A percentile compares a stretch with the other conserved stretches of the same genome.
phyloP scores from a whole-genome alignment of 2,888 invertebrate genomes.

The Phaonia tiefii region DNA sequence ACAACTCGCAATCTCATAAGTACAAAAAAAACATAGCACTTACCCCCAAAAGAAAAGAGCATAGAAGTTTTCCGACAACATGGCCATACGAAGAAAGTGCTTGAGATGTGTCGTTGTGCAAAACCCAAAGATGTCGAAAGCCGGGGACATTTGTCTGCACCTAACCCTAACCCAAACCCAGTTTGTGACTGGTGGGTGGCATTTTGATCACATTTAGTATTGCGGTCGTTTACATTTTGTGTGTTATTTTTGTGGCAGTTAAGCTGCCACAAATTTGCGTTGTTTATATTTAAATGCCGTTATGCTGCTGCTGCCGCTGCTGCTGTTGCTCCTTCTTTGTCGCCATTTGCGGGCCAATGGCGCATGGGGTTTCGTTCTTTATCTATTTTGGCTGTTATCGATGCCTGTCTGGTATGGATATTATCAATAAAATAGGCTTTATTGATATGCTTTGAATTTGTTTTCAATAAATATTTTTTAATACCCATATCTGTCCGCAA shows the following conservation, averaged over 20 bases:
- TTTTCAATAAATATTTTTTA: slow-evolving; percentile 55
- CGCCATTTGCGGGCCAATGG: too few species aligned
- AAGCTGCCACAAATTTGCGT: slow-evolving; percentile 15
- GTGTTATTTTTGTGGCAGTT: slow-evolving; percentile 18
- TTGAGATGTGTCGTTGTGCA: neutral
- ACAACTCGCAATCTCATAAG: neutral
- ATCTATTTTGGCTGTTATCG: neutral
- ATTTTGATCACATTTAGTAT: slow-evolving; percentile 39
- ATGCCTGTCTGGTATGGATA: slow-evolving; percentile 2
- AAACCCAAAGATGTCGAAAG: neutral
- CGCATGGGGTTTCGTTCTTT: slow-evolving; percentile 5
- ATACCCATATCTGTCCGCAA: neutral
- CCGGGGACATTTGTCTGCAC: neutral
- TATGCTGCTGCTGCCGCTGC: neutral
- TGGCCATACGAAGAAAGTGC: neutral
- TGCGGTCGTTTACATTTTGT: neutral
- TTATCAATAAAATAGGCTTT: slow-evolving; percentile 43
- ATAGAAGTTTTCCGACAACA: neutral
- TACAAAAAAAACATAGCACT: too few species aligned
- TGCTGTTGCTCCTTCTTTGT: neutral
- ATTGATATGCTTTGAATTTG: slow-evolving; percentile 55
- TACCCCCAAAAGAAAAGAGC: too few species aligned
- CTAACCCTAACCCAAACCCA: too few species aligned
- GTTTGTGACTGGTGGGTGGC: slow-evolving; percentile 2
- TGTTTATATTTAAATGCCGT: slow-evolving; percentile 12